phyloP scores from a whole-genome alignment of 2,888 invertebrate genomes.

The Hemistola chrysoprasaria region DNA sequence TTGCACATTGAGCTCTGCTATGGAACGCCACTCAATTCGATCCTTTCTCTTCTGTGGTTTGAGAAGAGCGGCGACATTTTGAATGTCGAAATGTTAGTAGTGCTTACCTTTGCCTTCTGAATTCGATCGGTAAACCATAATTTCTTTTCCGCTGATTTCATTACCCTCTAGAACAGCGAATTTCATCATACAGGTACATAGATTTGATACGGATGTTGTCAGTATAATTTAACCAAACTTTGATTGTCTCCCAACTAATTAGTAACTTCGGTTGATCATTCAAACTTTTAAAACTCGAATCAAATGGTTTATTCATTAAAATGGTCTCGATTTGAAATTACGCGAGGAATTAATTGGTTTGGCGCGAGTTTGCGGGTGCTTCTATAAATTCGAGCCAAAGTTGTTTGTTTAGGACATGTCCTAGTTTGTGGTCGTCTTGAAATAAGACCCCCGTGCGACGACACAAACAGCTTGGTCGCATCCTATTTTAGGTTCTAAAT shows the following conservation, averaged over 20 bases:
- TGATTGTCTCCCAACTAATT: slow-evolving; percentile 48
- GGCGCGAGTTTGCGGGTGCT: slow-evolving; percentile 13
- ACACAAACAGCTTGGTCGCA: no score
- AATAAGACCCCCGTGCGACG: neutral
- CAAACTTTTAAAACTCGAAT: slow-evolving; percentile 44
- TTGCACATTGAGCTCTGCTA: no score
- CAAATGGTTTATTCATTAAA: slow-evolving; percentile 41
- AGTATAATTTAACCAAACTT: slow-evolving; percentile 32
- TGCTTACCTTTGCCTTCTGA: no score
- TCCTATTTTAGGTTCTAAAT: neutral
- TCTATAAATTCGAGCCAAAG: slow-evolving; percentile 16
- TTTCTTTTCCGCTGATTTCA: no score
- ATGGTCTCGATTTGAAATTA: slow-evolving; percentile 22
- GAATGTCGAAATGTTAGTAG: no score
- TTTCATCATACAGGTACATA: neutral
- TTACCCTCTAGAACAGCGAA: neutral
- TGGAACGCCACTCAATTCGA: no score
- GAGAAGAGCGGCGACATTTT: no score
- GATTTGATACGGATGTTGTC: neutral
- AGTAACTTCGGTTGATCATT: slow-evolving; percentile 43
- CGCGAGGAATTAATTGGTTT: slow-evolving; percentile 23
- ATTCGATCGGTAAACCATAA: no score
- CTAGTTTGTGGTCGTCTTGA: slow-evolving; percentile 14
- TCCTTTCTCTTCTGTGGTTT: no score
- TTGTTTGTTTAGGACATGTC: slow-evolving; percentile 20